A percentile compares a stretch with the other conserved stretches of the same genome.
Evolutionary conservation across 2,797 vertebrate species (phyloP).

Genomic region (Rhinophrynus dorsalis): DNA sequence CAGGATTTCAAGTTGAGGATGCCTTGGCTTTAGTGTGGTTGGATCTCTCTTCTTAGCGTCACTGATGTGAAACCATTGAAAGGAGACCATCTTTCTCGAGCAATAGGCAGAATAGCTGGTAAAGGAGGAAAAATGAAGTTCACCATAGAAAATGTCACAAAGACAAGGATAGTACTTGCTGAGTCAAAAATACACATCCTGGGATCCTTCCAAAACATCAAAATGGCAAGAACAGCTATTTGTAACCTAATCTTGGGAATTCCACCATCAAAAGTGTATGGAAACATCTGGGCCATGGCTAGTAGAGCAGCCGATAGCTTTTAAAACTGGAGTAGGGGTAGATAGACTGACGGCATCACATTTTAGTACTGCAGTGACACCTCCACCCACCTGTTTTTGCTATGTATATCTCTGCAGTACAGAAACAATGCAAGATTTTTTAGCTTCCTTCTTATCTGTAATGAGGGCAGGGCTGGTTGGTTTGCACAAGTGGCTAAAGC

Average conservation of each 20-base stretch:
- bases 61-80: constrained; percentile 96
- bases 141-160: constrained; percentile 97
- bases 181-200: constrained; percentile 87
- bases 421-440: too few relatives aligned
- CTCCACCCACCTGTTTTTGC: too few relatives aligned
- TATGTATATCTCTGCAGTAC: too few relatives aligned
- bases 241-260: constrained; percentile 97
- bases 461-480: background rate
- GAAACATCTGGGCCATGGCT: constrained; percentile 92
- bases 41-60: constrained; percentile 93
- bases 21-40: constrained; percentile 92
- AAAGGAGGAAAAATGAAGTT: constrained; percentile 98
- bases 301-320: constrained; percentile 91
- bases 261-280: constrained; percentile 97
- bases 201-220: constrained; percentile 98
- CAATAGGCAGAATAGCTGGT: constrained; percentile 93
- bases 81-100: constrained; percentile 94
- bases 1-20: constrained; percentile 97
- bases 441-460: too few relatives aligned
- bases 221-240: constrained; percentile 96
- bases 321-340: constrained; percentile 61
- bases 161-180: constrained; percentile 92
- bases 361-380: too few relatives aligned
- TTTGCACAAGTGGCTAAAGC: background rate
- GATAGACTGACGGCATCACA: too few relatives aligned